Evolutionary conservation across 2,888 invertebrate species (phyloP).

Genomic region (Panzeria rudis): DNA sequence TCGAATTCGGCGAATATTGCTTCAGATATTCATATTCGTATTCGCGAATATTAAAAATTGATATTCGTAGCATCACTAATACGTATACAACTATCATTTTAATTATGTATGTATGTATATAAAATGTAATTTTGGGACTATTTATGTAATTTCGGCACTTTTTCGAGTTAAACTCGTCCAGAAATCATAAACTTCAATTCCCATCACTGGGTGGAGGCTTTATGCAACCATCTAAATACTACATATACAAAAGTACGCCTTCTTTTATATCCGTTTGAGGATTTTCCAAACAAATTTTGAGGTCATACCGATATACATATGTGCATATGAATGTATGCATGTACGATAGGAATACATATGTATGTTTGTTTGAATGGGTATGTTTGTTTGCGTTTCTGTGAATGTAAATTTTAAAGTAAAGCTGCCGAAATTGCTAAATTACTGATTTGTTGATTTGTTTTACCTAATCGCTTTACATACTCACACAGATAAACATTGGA

Average conservation of each 20-base stretch:
- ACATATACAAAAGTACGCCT: background rate
- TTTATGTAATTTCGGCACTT: too few relatives aligned
- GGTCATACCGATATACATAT: background rate
- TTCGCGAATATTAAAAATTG: too few relatives aligned
- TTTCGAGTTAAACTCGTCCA: too few relatives aligned
- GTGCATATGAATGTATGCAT: background rate
- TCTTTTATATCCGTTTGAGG: conserved; percentile 59
- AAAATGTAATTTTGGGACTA: too few relatives aligned
- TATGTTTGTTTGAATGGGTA: conserved; percentile 43
- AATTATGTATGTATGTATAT: too few relatives aligned
- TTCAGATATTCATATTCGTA: too few relatives aligned
- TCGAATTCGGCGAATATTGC: too few relatives aligned
- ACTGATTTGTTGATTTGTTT: conserved; percentile 83
- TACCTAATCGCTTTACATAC: conserved; percentile 81
- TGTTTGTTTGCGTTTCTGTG: conserved; percentile 74
- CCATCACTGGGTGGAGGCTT: too few relatives aligned
- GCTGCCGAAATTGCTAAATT: conserved; percentile 79
- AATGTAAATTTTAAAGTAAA: conserved; percentile 78
- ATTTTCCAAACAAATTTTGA: conserved; percentile 35
- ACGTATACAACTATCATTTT: too few relatives aligned
- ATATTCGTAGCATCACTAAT: too few relatives aligned
- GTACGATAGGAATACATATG: background rate
- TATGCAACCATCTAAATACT: background rate
- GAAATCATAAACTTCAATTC: too few relatives aligned
- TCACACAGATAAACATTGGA: conserved; percentile 57